Base-by-base conservation (phyloP, 2,113 vertebrate species). In the Nibea albiflora region DNA sequence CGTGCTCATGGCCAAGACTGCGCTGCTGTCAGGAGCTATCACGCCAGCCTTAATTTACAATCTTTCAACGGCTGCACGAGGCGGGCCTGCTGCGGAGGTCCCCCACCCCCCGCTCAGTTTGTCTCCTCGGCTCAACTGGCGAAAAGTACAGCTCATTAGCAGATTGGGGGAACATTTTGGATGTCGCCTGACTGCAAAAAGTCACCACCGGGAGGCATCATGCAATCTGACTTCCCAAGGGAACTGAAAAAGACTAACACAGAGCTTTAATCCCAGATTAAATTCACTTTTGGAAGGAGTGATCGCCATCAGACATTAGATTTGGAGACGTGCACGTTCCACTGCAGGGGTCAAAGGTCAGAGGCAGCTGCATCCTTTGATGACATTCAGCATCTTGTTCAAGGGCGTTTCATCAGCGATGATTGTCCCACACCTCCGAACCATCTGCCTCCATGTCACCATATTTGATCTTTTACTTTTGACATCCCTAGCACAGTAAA, bases 21-120 rank as follows among this genome's bases (percentile, higher is more conserved):
- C 73, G 82, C 88, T 58, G 78, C 91, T 92, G 89, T 92, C 92
- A 81, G 76, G 76, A 84, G 58, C 76, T 11, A 88, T 91, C 74
- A 81, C 73, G 73, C 79, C 66, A 66, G 11, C 58, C 62, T 47
- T 46, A n/a, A 17, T 88, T 82, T 81, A 71, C 80, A 78, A 24
- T 78, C 76, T 49, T 71, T 83, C 80, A 53, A 42, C 9, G 49
- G 71, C 75, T 19, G 62, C 85, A 83, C 58, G 57, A 77, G 80
- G 83, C 9, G 4, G 22, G 54, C 67, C 76, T 53, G 53, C 63
- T 75, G 72, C 78, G 57, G 65, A 78, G 46, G 8, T 6, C 50
- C 49, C 60, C 63, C 11, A 4, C 50, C 4, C 4, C 57, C 6
- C 52, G 10, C 58, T n/a, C 22, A 0, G 8, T 68, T 19, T 73